Evolutionary conservation across 2,888 invertebrate genomes (phyloP).

Genomic region (Megastigmus dorsalis): DNA sequence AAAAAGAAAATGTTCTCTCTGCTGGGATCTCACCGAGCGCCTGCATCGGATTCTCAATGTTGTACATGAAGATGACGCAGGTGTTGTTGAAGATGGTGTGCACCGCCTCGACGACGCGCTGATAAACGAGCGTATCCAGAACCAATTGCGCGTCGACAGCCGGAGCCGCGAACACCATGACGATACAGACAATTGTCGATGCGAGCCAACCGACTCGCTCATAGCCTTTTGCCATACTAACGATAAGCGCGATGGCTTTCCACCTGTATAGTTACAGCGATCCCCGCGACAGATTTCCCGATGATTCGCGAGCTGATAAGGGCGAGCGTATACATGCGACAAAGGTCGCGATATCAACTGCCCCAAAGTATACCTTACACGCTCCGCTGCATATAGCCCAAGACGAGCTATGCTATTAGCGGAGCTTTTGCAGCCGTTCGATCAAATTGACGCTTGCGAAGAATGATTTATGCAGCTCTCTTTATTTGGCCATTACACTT

Average conservation of each 20-base stretch:
- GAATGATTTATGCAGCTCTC: slow-evolving; percentile 2
- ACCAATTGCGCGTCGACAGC: slow-evolving; percentile 16
- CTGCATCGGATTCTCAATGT: slow-evolving; percentile 58
- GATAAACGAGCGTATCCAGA: slow-evolving; percentile 58
- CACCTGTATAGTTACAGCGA: not conserved
- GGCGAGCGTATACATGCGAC: too few species aligned
- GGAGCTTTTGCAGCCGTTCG: too few species aligned
- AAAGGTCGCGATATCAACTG: too few species aligned
- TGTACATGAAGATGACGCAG: slow-evolving; percentile 69
- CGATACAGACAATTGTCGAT: too few species aligned
- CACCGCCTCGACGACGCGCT: slow-evolving; percentile 62
- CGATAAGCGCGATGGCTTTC: too few species aligned
- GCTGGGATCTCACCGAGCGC: slow-evolving; percentile 60
- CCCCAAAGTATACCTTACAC: too few species aligned
- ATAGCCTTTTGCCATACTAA: not conserved
- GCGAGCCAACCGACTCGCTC: not conserved
- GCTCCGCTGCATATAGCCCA: too few species aligned
- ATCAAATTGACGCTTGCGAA: slow-evolving; percentile 13
- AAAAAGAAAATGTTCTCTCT: not conserved
- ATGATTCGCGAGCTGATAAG: too few species aligned
- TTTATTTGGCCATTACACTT: too few species aligned
- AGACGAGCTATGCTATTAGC: too few species aligned
- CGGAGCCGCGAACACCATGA: not conserved
- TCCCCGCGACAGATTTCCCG: not conserved
- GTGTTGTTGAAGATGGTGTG: slow-evolving; percentile 70